Base-by-base conservation (phyloP, 2,797 vertebrate genomes). In the Oryzias sinensis region DNA sequence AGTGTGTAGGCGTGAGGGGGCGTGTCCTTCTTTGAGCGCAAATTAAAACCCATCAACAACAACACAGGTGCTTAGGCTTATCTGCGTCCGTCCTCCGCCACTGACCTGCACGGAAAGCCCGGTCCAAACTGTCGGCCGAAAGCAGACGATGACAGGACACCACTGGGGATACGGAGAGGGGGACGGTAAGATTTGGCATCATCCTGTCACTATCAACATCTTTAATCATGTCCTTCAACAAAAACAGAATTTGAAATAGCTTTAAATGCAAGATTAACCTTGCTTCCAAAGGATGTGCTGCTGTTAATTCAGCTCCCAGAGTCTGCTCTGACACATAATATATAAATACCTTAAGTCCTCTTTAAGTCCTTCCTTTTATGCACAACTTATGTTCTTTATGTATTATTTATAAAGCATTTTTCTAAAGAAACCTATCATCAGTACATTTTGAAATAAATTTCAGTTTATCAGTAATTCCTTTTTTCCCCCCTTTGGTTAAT, bases 161-260 rank as follows among this genome's bases (percentile, higher is more conserved):
- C 89, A 70, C 62, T 99, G 97, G 97, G 96, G 96, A 77, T 99
- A 99, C 65, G 94, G 95, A 60, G 92, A 92, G 74, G 90, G 94
- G 72, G 91, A 98, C 82, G 97, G 97, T 99, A 93, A 93, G 93
- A 63, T 50, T 5, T 33, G 7, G 2, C n/a, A 61, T 49, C 49
- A 65, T 61, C 43, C 17, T 9, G 16, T 3, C 22, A 16, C 14
- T 14, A 24, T 51, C 27, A 37, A 13, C 4, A 9, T 37, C 11
- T 37, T 37, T 37, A 11, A 37, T 37, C 2, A 8, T 33, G 11
- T 37, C 3, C 9, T 11, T 29, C 17, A 53, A 56, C 20, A 22
- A 22, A 24, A 54, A n/a, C 25, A 33, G 45, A 41, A 43, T 51
- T 67, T 60, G 60, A 74, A 25, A 56, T 55, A 49, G 56, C 50